phyloP scores from a whole-genome alignment of 2,113 vertebrate genomes.

The Mus spicilegus region DNA sequence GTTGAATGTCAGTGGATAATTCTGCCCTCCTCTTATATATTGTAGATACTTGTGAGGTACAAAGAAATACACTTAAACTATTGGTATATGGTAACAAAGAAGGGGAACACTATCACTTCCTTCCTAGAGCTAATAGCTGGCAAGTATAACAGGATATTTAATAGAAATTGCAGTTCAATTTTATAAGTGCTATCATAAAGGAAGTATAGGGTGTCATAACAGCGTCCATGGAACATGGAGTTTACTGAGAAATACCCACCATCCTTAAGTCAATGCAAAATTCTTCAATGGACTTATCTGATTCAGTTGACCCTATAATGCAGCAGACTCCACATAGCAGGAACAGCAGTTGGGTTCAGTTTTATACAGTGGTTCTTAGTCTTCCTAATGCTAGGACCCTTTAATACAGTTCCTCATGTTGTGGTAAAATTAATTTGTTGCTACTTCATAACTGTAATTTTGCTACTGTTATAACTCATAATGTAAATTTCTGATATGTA shows the following conservation, averaged over 20 bases:
- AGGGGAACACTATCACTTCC: neutral
- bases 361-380: neutral
- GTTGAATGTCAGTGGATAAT: neutral
- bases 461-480: neutral
- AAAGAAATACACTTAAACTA: neutral
- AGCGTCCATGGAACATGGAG: neutral
- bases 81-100: neutral
- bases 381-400: neutral
- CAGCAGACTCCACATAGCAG: neutral
- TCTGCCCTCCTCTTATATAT: neutral
- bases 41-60: neutral
- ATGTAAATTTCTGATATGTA: neutral
- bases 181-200: neutral
- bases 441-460: neutral
- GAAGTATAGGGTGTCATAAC: neutral
- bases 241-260: neutral
- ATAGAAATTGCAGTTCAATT: neutral
- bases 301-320: neutral
- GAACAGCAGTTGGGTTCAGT: neutral
- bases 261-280: neutral
- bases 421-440: neutral
- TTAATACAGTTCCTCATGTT: neutral
- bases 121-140: neutral
- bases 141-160: neutral
- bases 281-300: neutral